Evolutionary conservation across 2,888 invertebrate species (phyloP), one percentile per base, ranked within the genome.

Genomic region (Colletes collaris): DNA sequence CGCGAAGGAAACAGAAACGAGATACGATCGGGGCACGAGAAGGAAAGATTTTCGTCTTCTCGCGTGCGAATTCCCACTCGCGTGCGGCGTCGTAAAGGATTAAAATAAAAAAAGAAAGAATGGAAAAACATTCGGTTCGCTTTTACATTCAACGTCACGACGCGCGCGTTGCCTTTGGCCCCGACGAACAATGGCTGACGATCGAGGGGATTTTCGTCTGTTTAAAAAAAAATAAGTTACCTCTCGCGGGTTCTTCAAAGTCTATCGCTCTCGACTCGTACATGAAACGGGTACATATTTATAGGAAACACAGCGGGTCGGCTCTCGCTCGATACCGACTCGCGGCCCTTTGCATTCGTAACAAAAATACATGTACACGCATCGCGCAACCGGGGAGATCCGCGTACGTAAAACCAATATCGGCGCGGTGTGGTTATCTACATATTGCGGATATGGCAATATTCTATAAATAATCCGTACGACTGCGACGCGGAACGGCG

Each of bases 31-130:
- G 68, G 2, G 74, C 71, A 53, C 44, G 50, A 66, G 63, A 64
- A 73, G 73, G 67, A 82, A 69, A 83, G 74, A 85, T 77, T 84
- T 82, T 74, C 81, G 67, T 78, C 76, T 70, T 66, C 50, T 73
- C 70, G 59, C 69, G 66, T 63, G 74, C 50, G 52, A 62, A 35
- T 60, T 69, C 16, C 60, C 44, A 50, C 40, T 63, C 11, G 4
- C 58, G 40, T 59, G 53, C 64, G 65, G 66, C 53, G 16, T 63
- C n/a, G 74, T 62, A 5, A 71, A 59, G 6, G 6, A 40, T 7
- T 7, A 55, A 7, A 44, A 55, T 37, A 40, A 19, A 52, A 16
- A 4, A 7, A 50, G 37, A 6, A 50, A 10, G 40, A 56, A 19
- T 40, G 3, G 56, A 55, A 56, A 68, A 37, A 35, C 49, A 35